Evolutionary conservation across 1,140 invertebrate genomes (phyloP).

Genomic region (Heliconius melpomene): DNA sequence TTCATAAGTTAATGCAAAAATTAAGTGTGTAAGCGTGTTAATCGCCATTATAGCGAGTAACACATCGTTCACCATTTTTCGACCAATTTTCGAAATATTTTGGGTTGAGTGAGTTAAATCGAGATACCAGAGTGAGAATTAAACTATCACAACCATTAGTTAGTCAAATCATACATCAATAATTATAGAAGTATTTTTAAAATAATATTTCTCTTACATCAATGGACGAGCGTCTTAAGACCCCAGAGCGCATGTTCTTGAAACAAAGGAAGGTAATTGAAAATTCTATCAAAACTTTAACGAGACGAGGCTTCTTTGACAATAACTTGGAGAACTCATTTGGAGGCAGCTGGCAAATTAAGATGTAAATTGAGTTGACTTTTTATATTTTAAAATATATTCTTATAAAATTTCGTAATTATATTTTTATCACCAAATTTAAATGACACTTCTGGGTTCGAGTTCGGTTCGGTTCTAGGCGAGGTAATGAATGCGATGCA

Average conservation of each 20-base stretch:
- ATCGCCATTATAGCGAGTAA: too few relatives aligned
- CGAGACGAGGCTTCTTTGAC: conserved; percentile 49
- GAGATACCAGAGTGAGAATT: too few relatives aligned
- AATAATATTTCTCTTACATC: not conserved
- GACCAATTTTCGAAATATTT: not conserved
- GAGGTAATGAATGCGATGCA: too few relatives aligned
- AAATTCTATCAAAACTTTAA: conserved; percentile 78
- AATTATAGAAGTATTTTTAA: not conserved
- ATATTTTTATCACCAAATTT: too few relatives aligned
- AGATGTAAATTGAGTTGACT: conserved; percentile 27
- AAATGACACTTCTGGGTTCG: too few relatives aligned
- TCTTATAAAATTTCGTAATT: not conserved
- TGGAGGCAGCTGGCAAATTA: conserved; percentile 41
- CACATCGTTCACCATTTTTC: too few relatives aligned
- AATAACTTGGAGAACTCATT: conserved; percentile 49
- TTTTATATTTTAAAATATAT: conserved; percentile 16
- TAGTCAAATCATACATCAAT: not conserved
- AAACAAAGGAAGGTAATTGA: conserved; percentile 77
- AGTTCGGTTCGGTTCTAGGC: too few relatives aligned
- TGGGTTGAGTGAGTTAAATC: not conserved
- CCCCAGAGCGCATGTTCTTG: conserved; percentile 50
- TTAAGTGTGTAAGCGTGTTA: too few relatives aligned
- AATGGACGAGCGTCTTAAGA: not conserved
- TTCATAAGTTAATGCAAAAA: too few relatives aligned
- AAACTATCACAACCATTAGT: not conserved